Base-by-base conservation (phyloP, 1,140 invertebrate species). In the Ceratina calcarata region DNA sequence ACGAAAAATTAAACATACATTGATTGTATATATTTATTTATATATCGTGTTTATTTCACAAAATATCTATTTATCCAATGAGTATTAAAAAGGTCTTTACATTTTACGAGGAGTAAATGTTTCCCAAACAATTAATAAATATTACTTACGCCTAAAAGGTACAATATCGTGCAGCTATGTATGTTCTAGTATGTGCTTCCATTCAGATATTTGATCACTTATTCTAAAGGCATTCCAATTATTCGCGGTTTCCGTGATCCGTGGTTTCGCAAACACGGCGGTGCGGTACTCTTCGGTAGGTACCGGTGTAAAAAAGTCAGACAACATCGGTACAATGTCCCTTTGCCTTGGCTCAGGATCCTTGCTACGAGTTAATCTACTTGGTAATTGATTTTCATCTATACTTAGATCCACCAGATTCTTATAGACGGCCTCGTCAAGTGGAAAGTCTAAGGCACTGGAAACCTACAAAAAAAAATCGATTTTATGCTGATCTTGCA, bases 391-490 rank as follows among this genome's bases (percentile, higher is more conserved):
- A 53, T 89, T 83, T 16, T 92, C 90, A 74, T 90, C 83, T 24
- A 92, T 70, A 12, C 83, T 87, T 4, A 93, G 71, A 62, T 91
- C 83, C 1, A 93, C 81, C 4, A 93, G 85, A 76, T 92, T 85
- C 71, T 87, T 90, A 37, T 89, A 93, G 72, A 93, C 78, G n/a
- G 72, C 62, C 73, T 93, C 89, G 45, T 87, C 88, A 2, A 86
- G 71, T 37, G 87, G 79, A 77, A 91, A 92, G 77, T 93, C 89
- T 53, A 92, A 79, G 13, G 81, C 88, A 55, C 72, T 74, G 60
- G 90, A 90, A 60, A 92, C 69, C 92, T 93, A 58, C 58, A 72
- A 72, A 78, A 83, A 22, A 74, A 70, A 72, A 45, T 27, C n/a
- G 18, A 49, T n/a, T 64, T 72, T 51, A 45, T 27, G 2, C 2